Conservation (phyloP, 2,113 vertebrate species). For the Pelusios castaneus region DNA sequence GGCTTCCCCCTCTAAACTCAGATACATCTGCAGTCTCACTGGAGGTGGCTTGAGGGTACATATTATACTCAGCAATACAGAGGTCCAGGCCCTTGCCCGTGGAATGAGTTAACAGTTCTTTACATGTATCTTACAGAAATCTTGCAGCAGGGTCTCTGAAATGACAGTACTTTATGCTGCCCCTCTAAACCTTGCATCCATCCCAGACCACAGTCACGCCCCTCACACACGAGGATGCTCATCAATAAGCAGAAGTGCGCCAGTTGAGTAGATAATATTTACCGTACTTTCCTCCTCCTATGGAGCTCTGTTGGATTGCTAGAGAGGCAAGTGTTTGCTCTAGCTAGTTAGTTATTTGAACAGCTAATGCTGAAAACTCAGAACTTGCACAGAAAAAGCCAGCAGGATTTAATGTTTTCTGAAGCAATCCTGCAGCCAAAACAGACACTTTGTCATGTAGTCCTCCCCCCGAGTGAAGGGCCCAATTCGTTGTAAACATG, state of each 20-base stretch:
- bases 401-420: neutral
- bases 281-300: neutral
- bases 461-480: neutral
- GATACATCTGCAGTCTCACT: neutral
- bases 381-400: neutral
- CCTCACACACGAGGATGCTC: neutral
- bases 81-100: neutral
- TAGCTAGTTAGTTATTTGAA: slow-evolving; percentile 38
- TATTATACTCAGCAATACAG: neutral
- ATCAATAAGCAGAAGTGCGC: neutral
- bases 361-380: slow-evolving; percentile 3
- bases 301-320: neutral
- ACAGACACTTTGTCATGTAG: neutral
- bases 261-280: neutral
- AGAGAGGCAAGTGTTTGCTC: slow-evolving; percentile 24
- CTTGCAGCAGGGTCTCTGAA: neutral
- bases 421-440: neutral
- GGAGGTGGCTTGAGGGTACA: neutral
- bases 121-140: neutral
- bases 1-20: neutral
- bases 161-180: too few species aligned
- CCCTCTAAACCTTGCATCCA: neutral
- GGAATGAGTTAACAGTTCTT: neutral
- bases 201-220: neutral
- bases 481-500: slow-evolving; percentile 55